Conservation (phyloP, 1,140 invertebrate genomes). For the Mya arenaria region DNA sequence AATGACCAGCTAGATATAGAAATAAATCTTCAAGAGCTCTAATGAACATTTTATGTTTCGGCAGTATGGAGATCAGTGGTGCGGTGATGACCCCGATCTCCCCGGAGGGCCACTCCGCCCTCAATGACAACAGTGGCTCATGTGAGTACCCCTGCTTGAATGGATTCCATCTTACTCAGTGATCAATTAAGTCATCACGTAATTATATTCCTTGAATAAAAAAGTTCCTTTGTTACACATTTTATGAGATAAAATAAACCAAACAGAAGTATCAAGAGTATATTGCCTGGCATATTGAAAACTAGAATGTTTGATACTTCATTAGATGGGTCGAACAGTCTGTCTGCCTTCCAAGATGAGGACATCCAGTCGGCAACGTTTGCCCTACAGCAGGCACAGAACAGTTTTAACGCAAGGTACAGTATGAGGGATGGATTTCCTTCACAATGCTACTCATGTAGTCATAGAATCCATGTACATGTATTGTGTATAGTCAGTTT, state of each 20-base stretch:
- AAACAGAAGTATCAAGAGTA: no score
- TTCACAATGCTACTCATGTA: not conserved
- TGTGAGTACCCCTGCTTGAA: slow-evolving; percentile 31
- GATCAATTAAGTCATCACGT: slow-evolving; percentile 24
- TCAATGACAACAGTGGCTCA: slow-evolving; percentile 38
- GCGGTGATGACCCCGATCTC: slow-evolving; percentile 40
- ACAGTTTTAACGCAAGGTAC: slow-evolving; percentile 68
- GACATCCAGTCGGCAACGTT: slow-evolving; percentile 77
- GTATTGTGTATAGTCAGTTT: no score
- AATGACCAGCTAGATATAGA: no score
- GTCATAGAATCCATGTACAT: no score
- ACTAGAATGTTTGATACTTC: no score
- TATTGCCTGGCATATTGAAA: no score
- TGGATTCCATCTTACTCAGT: not conserved
- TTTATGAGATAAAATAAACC: no score
- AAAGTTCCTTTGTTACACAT: no score
- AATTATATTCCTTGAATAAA: not conserved
- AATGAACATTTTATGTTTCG: no score
- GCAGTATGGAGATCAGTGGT: slow-evolving; percentile 52
- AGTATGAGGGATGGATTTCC: not conserved
- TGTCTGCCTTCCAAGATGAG: slow-evolving; percentile 50
- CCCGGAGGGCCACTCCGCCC: slow-evolving; percentile 6
- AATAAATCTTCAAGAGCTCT: no score
- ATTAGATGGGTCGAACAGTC: slow-evolving; percentile 60
- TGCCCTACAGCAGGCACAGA: slow-evolving; percentile 76